Conservation (phyloP, 2,797 vertebrate genomes). For the Loriculus beryllinus region DNA sequence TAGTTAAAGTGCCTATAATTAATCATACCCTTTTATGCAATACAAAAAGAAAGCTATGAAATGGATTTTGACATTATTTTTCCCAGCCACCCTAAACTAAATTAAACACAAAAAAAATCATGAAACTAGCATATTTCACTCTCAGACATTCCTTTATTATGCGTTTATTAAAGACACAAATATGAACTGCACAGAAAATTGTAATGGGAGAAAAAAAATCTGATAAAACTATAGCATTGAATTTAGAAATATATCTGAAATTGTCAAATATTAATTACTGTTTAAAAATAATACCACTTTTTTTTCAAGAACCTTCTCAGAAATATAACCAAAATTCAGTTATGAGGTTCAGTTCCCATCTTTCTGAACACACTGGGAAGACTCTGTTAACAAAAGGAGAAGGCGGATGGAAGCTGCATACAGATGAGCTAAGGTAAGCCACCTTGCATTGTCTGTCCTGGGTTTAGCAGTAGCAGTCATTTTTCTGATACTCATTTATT, state of each 20-base stretch:
- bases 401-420: not conserved
- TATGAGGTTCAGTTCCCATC: not conserved
- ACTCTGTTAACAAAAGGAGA: not conserved
- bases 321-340: not conserved
- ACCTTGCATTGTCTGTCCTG: not conserved
- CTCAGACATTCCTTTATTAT: not conserved
- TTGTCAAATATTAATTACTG: not conserved
- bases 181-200: not conserved
- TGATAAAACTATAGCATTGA: not conserved
- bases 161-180: not conserved
- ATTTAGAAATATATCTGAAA: not conserved
- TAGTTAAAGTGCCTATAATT: not conserved
- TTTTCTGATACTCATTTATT: no score
- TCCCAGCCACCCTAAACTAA: not conserved
- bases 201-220: not conserved
- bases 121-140: not conserved
- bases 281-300: not conserved
- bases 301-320: not conserved
- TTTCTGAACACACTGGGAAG: not conserved
- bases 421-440: not conserved
- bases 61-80: not conserved
- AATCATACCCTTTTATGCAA: not conserved
- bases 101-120: not conserved
- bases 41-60: not conserved
- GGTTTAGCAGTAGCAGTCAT: no score